Base-by-base conservation (phyloP, 2,888 invertebrate species). In the Lomographa bimaculata region DNA sequence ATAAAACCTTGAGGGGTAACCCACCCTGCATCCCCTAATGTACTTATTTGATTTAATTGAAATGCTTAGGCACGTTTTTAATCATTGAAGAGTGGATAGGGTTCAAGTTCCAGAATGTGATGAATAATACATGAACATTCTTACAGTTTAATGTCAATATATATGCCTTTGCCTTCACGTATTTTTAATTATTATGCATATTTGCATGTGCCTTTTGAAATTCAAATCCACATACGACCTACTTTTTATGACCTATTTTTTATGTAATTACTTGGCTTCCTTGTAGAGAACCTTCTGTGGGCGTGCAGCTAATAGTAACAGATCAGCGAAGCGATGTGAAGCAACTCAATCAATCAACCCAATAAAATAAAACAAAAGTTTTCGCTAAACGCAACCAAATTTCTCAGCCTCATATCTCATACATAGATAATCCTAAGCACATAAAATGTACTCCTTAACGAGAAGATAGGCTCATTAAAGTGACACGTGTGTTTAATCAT, bases 401-500 rank as follows among this genome's bases (percentile, higher is more conserved):
- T 27, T 7, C n/a, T 19, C 8, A 17, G 9, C 16, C 12, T 7
- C 16, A 25, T 9, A 25, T n/a, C 11, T 17, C 17, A 7, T 8
- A 20, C 27, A n/a, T 5, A 11, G 5, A 7, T n/a, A n/a, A n/a
- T n/a, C n/a, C n/a, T n/a, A 7, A 4, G 12, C 24, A 18, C 19
- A 49, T 53, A 45, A 47, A 49, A 28, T 46, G 46, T 42, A 49
- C 46, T 39, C 16, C 30, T 36, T 48, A 48, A 48, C 14, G 36
- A 44, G 30, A 32, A 34, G 26, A 50, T 40, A 37, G 19, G 45
- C 36, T 33, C 38, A 46, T 53, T 51, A 49, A 55, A 55, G 44
- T 50, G 63, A 57, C 79, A 79, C 79, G 79, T 79, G 79, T 59
- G 60, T 55, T 63, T 72, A 69, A 79, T 78, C 70, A 68, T 50